These are phyloP conservation scores for Apistogramma diplotaenia DNA, from an alignment of 2,113 vertebrate species.

Conservation along the genomic window DNA sequence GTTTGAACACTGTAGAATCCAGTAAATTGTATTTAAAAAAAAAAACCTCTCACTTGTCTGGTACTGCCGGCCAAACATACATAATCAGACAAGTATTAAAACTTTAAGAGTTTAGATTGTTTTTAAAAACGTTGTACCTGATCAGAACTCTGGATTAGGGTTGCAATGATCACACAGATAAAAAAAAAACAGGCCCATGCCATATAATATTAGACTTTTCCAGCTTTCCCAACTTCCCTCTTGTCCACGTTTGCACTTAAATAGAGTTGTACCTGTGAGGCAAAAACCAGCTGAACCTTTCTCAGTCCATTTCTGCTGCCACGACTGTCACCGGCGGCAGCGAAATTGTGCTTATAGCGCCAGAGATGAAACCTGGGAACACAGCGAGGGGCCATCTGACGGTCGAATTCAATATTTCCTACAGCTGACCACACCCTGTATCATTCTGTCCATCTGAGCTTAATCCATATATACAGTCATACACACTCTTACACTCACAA, in stretches of 20 bases:
- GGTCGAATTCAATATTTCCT: slow-evolving; percentile 19
- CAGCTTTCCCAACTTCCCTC: background rate
- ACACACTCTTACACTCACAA: slow-evolving; percentile 78
- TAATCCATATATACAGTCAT: slow-evolving; percentile 76
- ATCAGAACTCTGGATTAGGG: slow-evolving; percentile 76
- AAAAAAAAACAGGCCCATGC: background rate
- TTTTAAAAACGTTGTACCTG: slow-evolving; percentile 4
- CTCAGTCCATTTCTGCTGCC: slow-evolving; percentile 23
- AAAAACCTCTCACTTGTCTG: background rate
- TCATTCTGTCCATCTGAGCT: slow-evolving; percentile 74
- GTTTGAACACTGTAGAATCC: background rate
- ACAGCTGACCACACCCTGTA: slow-evolving; percentile 78
- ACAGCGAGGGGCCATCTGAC: slow-evolving; percentile 23
- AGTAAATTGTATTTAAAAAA: background rate
- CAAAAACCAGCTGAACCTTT: slow-evolving; percentile 9
- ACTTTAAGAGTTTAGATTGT: background rate
- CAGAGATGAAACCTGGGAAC: slow-evolving; percentile 42
- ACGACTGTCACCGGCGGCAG: background rate
- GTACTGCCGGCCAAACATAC: background rate
- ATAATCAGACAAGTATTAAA: slow-evolving; percentile 58
- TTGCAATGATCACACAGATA: slow-evolving; percentile 83
- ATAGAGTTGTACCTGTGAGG: background rate
- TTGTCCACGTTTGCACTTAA: background rate
- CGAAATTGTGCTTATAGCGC: background rate
- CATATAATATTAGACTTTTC: slow-evolving; percentile 29